These are phyloP conservation scores for Myotis pilosus DNA, from an alignment of 2,797 vertebrate species.

Conservation along the genomic window DNA sequence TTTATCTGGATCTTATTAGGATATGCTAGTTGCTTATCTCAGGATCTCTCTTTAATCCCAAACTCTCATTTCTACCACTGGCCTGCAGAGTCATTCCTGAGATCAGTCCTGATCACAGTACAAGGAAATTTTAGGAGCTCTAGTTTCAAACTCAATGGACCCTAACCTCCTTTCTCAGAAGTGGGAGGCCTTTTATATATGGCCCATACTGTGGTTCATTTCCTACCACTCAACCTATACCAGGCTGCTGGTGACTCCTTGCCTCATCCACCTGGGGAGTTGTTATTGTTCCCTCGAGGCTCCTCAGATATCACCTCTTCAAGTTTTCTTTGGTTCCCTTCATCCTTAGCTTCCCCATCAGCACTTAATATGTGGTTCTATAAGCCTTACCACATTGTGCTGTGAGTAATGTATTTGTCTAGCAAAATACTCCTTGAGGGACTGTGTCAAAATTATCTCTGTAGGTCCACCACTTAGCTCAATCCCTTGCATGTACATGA, in stretches of 20 bases:
- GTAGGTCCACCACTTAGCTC: not conserved
- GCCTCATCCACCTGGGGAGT: not conserved
- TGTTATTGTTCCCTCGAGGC: not conserved
- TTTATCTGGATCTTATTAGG: not conserved
- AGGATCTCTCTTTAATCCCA: not conserved
- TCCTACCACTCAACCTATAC: not conserved
- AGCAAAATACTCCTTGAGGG: not conserved
- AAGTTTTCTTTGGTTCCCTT: not conserved
- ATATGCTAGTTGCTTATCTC: not conserved
- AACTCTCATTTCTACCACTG: not conserved
- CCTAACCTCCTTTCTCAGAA: not conserved
- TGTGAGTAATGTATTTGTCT: not conserved
- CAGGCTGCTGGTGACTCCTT: not conserved
- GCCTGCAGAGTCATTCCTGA: not conserved
- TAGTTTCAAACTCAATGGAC: not conserved
- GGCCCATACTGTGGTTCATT: not conserved
- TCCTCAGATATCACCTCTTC: not conserved
- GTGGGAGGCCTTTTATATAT: not conserved
- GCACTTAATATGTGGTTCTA: not conserved
- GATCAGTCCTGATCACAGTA: not conserved
- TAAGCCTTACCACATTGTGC: not conserved
- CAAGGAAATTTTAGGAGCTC: not conserved
- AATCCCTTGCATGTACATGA: not conserved
- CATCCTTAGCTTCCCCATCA: not conserved
- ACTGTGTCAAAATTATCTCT: not conserved